Base-by-base conservation (phyloP, 2,797 vertebrate species). In the Diplodus puntazzo region DNA sequence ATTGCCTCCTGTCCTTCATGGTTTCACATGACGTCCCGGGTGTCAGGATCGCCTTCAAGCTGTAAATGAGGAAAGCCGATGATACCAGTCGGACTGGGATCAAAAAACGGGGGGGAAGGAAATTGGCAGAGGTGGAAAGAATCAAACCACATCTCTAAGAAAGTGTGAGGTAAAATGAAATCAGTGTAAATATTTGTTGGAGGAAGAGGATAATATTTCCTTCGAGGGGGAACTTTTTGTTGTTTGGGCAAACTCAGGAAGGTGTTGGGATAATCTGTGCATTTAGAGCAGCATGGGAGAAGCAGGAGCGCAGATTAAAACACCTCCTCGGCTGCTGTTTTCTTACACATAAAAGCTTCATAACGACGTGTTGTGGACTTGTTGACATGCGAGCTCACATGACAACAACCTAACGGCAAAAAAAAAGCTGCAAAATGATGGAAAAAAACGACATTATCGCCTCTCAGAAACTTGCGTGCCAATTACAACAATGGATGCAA, bases 1-100 rank as follows among this genome's bases (percentile, higher is more conserved):
- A 98, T 97, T 97, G 96, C 96, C 95, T 96, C 95, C 96, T 97
- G 97, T 98, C 97, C 95, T 95, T 96, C 96, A 95, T 91, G 93
- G 96, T 96, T 96, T 96, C 96, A 93, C 95, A 95, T 96, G 97
- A 97, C 91, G 95, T 95, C 88, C 96, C 94, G 85, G 87, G 92
- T 96, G 95, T 97, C 97, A 97, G 96, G 92, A 90, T 94, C 91
- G 95, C 95, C 89, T 96, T 90, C 95, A 91, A 89, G 95, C 96
- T 95, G 93, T 92, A 95, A 96, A 96, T 94, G 85, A 95, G 92
- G 94, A 94, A 34, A 95, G 95, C 94, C 93, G 96, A 92, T 90
- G 91, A 86, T 91, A 89, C 81, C 42, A 63, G 76, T 27, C 20
- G 81, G 80, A 57, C 80, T 75, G 80, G 83, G 88, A 92, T 87